phyloP scores from a whole-genome alignment of 2,113 vertebrate species.

The Dinomys branickii region DNA sequence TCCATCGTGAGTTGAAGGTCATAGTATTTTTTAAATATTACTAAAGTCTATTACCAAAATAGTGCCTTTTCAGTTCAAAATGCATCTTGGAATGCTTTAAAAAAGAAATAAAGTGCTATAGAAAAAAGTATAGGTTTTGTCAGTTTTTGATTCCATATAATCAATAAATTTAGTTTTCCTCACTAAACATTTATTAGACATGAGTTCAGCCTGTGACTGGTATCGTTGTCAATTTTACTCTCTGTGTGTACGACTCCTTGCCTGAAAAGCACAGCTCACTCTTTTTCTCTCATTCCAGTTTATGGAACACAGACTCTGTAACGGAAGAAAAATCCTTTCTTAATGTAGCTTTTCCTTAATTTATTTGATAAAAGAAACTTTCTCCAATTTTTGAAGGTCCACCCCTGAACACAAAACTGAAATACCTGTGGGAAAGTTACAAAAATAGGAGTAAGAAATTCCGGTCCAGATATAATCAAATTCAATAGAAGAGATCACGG shows the following conservation, averaged over 20 bases:
- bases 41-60: neutral
- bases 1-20: neutral
- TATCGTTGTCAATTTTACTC: neutral
- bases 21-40: neutral
- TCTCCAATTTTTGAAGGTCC: neutral
- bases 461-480: neutral
- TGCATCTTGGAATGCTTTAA: neutral
- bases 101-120: neutral
- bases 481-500: neutral
- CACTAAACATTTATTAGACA: neutral
- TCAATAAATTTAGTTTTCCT: neutral
- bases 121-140: neutral
- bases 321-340: neutral
- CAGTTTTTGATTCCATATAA: neutral
- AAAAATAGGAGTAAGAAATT: neutral
- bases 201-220: neutral
- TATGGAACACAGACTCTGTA: neutral
- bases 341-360: neutral
- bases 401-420: neutral
- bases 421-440: neutral
- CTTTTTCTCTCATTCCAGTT: neutral
- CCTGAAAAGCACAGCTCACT: neutral
- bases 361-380: conserved; percentile 8
- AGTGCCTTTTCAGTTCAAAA: neutral
- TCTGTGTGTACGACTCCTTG: neutral